Evolutionary conservation across 2,113 vertebrate species (phyloP), one percentile per base, ranked within the genome.

Genomic region (Acanthochromis polyacanthus): DNA sequence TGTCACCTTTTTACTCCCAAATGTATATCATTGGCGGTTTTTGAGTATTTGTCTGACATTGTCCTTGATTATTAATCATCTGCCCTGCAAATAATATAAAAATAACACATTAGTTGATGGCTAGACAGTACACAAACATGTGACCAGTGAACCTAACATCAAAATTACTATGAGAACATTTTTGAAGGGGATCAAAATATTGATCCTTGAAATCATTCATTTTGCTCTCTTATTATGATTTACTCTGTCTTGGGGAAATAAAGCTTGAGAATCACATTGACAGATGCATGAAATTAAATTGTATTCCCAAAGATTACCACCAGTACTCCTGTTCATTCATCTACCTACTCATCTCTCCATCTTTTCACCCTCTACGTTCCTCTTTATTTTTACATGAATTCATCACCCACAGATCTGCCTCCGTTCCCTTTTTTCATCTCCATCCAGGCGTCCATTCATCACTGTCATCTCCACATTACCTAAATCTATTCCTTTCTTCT

Each of bases 251-350:
- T 5, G 11, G 23, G 23, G 22, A 32, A 32, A 22, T 30, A 25
- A 2, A 25, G 25, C 25, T 25, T 25, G 25, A 25, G 17, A 59
- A 46, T 62, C n/a, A 14, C 28, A 14, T 22, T 56, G 12, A 62
- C 3, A 45, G 2, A 66, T 4, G 53, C 52, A 20, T 16, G 8
- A 32, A 71, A 25, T 65, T 15, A 10, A 74, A 36, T 4, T 32
- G 16, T 30, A 66, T 38, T 65, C 19, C 48, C 23, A 53, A 68
- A 60, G 12, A 32, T 50, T 63, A 6, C 36, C n/a, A 17, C 36
- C 22, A 64, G 57, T 71, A 19, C 52, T 32, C 30, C 3, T 80
- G 53, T 72, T 75, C 75, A 90, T 80, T 69, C 74, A 85, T 77
- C 52, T 62, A 59, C n/a, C 36, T 71, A 7, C 59, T 58, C 65